A percentile compares a stretch with the other conserved stretches of the same genome.
Conservation (phyloP, 1,140 invertebrate genomes). For the Penaeus vannamei region DNA sequence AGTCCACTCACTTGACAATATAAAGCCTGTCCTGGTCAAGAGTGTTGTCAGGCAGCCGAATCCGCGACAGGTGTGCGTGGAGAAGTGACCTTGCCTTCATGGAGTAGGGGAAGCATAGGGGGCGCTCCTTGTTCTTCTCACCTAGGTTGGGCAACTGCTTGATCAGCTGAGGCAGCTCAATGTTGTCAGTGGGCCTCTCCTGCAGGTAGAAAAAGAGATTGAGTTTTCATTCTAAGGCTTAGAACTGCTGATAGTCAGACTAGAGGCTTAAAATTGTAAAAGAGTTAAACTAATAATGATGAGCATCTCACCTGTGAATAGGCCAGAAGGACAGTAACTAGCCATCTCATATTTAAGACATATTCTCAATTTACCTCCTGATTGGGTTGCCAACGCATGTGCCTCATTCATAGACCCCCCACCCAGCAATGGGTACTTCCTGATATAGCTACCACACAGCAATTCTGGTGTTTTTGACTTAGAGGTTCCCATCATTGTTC, state of each 20-base stretch:
- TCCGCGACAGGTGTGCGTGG: conserved; percentile 92
- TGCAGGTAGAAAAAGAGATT: conserved; percentile 71
- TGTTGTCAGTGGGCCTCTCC: conserved; percentile 93
- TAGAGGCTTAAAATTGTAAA: too few relatives aligned
- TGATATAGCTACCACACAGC: too few relatives aligned
- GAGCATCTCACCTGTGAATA: too few relatives aligned
- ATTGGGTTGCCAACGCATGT: too few relatives aligned
- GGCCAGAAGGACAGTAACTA: too few relatives aligned
- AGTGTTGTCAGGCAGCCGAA: conserved; percentile 84
- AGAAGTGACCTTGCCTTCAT: conserved; percentile 95
- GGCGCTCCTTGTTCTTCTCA: conserved; percentile 96
- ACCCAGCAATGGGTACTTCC: too few relatives aligned
- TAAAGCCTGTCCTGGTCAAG: conserved; percentile 83
- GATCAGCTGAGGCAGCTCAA: conserved; percentile 95
- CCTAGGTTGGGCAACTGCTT: conserved; percentile 90
- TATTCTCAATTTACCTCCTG: too few relatives aligned
- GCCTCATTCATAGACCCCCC: too few relatives aligned
- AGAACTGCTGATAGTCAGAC: neutral
- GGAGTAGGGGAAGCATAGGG: conserved; percentile 94
- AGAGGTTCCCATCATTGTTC: too few relatives aligned
- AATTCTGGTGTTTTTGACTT: too few relatives aligned
- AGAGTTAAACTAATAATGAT: too few relatives aligned
- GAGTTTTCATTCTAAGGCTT: neutral
- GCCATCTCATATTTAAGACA: too few relatives aligned
- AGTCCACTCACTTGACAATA: conserved; percentile 63